A percentile compares a stretch with the other conserved stretches of the same genome.
Evolutionary conservation across 1,140 invertebrate genomes (phyloP).

Genomic region (Cephus cinctus): DNA sequence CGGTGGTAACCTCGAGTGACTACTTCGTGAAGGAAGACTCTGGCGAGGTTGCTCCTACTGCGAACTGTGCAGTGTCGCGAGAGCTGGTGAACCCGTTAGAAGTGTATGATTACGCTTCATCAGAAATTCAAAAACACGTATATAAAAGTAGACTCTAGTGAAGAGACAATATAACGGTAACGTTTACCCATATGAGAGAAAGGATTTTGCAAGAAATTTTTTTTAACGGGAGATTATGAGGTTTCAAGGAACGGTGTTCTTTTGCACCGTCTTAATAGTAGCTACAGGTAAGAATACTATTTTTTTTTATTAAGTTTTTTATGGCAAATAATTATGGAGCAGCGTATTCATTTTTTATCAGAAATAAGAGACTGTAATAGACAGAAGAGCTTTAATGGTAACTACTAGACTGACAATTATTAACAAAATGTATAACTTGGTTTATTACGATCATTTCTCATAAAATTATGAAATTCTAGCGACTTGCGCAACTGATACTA

Average conservation of each 20-base stretch:
- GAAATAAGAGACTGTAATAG: too few species aligned
- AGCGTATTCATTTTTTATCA: too few species aligned
- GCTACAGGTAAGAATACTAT: slow-evolving; percentile 31
- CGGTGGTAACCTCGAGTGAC: slow-evolving; percentile 31
- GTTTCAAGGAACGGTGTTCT: slow-evolving; percentile 29
- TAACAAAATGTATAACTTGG: too few species aligned
- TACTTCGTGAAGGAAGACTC: slow-evolving; percentile 25
- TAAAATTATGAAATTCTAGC: too few species aligned
- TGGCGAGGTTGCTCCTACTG: slow-evolving; percentile 12
- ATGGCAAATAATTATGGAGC: neutral
- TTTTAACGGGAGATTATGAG: slow-evolving; percentile 29
- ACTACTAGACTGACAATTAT: too few species aligned
- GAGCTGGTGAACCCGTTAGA: slow-evolving; percentile 27
- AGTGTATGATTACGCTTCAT: slow-evolving; percentile 21
- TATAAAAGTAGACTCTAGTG: too few species aligned
- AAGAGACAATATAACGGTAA: too few species aligned
- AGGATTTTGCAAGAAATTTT: slow-evolving; percentile 10
- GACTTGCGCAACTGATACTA: too few species aligned
- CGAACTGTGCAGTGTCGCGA: slow-evolving; percentile 24
- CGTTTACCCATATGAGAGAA: too few species aligned
- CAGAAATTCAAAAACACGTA: neutral
- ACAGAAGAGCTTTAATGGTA: too few species aligned
- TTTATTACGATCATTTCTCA: too few species aligned
- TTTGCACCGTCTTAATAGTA: slow-evolving; percentile 33
- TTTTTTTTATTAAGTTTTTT: slow-evolving; percentile 3